A percentile compares a stretch with the other conserved stretches of the same genome.
Evolutionary conservation across 2,797 vertebrate species (phyloP).

Genomic region (Peromyscus aztecus): DNA sequence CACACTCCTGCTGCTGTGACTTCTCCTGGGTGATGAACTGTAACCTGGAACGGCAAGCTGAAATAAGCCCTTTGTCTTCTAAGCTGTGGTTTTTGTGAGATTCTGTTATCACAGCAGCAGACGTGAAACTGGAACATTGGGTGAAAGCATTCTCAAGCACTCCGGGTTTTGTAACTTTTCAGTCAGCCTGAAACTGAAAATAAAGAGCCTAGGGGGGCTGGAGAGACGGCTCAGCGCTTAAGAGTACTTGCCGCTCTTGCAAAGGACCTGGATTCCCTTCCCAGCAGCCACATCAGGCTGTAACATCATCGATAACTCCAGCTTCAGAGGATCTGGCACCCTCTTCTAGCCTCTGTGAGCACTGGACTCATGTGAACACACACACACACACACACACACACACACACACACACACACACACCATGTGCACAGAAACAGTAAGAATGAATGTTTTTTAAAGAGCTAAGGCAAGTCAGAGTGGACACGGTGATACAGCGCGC

Average conservation of each 20-base stretch:
- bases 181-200: neutral
- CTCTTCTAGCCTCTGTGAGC: neutral
- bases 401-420: neutral
- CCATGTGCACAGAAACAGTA: neutral
- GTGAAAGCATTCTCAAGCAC: neutral
- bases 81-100: neutral
- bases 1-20: neutral
- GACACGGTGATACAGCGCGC: neutral
- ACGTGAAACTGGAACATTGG: neutral
- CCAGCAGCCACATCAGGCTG: neutral
- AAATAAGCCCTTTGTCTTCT: neutral
- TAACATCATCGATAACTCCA: neutral
- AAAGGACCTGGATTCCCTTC: neutral
- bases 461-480: neutral
- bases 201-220: neutral
- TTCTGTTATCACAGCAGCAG: neutral
- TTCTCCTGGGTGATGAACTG: neutral
- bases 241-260: neutral
- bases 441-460: neutral
- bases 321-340: neutral
- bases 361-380: neutral
- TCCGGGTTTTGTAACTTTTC: neutral
- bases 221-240: fast-evolving
- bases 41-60: neutral
- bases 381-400: neutral